Evolutionary conservation across 1,140 invertebrate genomes (phyloP), one percentile per base, ranked within the genome.

Genomic region (Gryon sp.): DNA sequence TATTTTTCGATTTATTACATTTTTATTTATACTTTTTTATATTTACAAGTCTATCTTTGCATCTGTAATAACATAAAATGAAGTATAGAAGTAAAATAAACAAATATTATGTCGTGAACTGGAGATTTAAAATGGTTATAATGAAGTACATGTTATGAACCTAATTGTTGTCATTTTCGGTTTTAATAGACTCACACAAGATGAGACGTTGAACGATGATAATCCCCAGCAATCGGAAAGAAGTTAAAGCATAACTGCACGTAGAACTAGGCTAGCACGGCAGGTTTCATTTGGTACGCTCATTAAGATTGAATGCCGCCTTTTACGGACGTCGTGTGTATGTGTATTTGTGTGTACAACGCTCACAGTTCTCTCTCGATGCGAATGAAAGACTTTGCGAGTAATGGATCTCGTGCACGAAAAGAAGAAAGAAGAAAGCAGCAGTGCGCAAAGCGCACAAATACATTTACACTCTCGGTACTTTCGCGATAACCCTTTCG

Each of bases 251-350:
- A 50, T 36, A 59, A 59, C 46, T 22, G 11, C 48, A 14, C 48
- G 57, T 40, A 41, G 40, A 73, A 65, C 69, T 73, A 65, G 69
- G 69, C 59, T 72, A 72, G 57, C 68, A 32, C 57, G 68, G 57
- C 57, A 32, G 48, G 57, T 65, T 60, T 60, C 70, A 66, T 66
- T 75, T 16, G 60, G 60, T 14, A 34, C 36, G 70, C 70, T 75
- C 55, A 66, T 75, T 66, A 75, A 53, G 26, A 14, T 46, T 66
- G 62, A 66, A 75, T 75, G 52, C 36, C 24, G 69, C 20, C 57
- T 65, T 73, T 63, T 73, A 73, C 18, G 62, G 52, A 20, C 32
- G 38, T 38, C 53, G 53, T 52, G 36, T 66, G 48, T 52, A 19
- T 8, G 53, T 57, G n/a, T n/a, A n/a, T n/a, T n/a, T n/a, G n/a